A percentile compares a stretch with the other conserved stretches of the same genome.
phyloP scores from a whole-genome alignment of 1,140 invertebrate species.

The Drosophila neocordata region DNA sequence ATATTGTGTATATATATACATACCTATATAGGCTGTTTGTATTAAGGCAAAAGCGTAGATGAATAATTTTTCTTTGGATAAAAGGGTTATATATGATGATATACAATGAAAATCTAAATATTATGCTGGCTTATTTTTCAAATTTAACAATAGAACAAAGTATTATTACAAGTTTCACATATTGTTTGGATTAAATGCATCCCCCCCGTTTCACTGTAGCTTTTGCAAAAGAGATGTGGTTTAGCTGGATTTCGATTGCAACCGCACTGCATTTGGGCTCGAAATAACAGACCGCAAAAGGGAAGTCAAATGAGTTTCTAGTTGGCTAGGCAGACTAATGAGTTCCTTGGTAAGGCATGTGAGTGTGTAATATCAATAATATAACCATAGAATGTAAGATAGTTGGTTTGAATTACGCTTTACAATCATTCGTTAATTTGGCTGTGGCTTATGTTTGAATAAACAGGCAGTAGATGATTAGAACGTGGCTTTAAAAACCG shows the following conservation, averaged over 20 bases:
- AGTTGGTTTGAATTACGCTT: background rate
- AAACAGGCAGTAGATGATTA: background rate
- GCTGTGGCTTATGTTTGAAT: background rate
- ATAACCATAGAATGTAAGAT: background rate
- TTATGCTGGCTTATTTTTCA: too few species aligned
- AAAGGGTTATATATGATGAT: too few species aligned
- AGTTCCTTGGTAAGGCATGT: slow-evolving; percentile 14
- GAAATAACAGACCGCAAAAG: background rate
- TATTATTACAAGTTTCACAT: too few species aligned
- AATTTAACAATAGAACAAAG: too few species aligned
- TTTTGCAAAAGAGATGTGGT: too few species aligned
- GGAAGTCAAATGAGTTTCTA: slow-evolving; percentile 21
- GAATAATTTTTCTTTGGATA: too few species aligned
- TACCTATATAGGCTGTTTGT: background rate
- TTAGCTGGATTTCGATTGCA: background rate
- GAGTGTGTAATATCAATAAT: background rate
- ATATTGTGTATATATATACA: background rate
- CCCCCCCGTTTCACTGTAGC: background rate
- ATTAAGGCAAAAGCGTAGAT: background rate
- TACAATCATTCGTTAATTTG: background rate
- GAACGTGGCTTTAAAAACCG: background rate
- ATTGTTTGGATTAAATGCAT: too few species aligned
- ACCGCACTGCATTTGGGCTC: background rate
- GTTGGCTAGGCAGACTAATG: slow-evolving; percentile 32
- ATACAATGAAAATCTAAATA: too few species aligned